Conservation (phyloP, 2,113 vertebrate species). For the Anarhynchus alexandrinus region DNA sequence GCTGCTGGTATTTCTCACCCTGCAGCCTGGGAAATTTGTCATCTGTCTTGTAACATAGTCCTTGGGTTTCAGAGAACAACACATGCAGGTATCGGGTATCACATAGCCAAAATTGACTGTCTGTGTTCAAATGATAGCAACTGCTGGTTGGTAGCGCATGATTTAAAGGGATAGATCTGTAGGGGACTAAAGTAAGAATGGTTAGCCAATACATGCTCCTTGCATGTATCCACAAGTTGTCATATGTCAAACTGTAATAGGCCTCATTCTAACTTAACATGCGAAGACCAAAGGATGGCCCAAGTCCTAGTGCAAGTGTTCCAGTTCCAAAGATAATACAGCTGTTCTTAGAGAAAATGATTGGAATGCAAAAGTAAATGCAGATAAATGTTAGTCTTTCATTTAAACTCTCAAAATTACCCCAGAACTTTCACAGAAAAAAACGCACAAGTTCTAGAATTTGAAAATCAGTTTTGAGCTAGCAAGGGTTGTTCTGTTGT, state of each 20-base stretch:
- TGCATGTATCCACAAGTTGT: background rate
- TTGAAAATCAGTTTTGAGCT: background rate
- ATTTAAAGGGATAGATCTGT: background rate
- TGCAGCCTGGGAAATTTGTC: background rate
- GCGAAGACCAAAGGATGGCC: too few relatives aligned
- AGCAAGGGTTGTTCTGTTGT: background rate
- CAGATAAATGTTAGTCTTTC: fast-evolving
- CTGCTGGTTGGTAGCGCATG: background rate
- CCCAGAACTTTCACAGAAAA: background rate
- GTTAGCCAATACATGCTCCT: fast-evolving
- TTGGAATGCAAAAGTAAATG: background rate
- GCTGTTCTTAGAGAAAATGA: background rate
- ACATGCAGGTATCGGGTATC: background rate
- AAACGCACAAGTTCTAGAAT: fast-evolving
- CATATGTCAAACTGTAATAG: fast-evolving
- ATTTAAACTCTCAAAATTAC: background rate
- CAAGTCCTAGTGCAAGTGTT: fast-evolving
- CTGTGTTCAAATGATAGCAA: background rate
- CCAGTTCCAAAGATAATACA: fast-evolving
- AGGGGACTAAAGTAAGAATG: background rate
- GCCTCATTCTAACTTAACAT: background rate
- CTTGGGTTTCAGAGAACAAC: background rate
- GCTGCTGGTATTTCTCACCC: background rate
- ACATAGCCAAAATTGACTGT: background rate
- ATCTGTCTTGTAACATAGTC: background rate